Percentiles rank a stretch among this genome's conserved stretches.
These are phyloP conservation scores for Geodia barretti DNA, from an alignment of 37 sponge, comb jelly and placozoan species.

Conservation along the genomic window DNA sequence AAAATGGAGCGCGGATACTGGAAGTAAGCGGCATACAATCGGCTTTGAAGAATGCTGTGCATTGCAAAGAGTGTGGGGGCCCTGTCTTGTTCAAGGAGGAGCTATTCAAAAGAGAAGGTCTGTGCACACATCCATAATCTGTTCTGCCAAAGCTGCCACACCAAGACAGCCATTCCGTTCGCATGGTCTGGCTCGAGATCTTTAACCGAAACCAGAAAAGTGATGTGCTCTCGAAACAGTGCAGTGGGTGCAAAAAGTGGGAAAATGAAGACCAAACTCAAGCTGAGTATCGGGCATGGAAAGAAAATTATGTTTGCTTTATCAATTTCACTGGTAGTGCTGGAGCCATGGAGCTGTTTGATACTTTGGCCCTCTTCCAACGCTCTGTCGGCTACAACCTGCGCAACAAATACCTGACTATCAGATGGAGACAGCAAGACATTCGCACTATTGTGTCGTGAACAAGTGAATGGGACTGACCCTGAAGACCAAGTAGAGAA, in stretches of 20 bases:
- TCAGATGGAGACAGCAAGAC: conserved; percentile 34
- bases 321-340: background rate
- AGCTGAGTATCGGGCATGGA: conserved; percentile 6
- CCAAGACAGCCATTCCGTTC: too few species aligned
- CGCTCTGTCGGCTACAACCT: conserved; percentile 9
- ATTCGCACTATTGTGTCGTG: background rate
- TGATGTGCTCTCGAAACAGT: conserved; percentile 32
- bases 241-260: conserved; percentile 9
- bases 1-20: too few species aligned
- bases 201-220: too few species aligned
- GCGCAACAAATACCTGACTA: conserved; percentile 6
- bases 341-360: conserved; percentile 16
- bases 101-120: too few species aligned
- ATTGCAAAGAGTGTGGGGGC: too few species aligned
- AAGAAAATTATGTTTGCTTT: background rate
- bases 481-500: conserved; percentile 18
- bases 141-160: too few species aligned
- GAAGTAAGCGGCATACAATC: too few species aligned
- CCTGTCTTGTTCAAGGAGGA: too few species aligned
- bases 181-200: too few species aligned
- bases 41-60: too few species aligned
- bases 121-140: too few species aligned
- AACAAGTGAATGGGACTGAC: conserved; percentile 34
- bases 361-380: background rate
- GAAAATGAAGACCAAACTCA: background rate